phyloP scores from a whole-genome alignment of 2,888 invertebrate species.

The Formica aserva region DNA sequence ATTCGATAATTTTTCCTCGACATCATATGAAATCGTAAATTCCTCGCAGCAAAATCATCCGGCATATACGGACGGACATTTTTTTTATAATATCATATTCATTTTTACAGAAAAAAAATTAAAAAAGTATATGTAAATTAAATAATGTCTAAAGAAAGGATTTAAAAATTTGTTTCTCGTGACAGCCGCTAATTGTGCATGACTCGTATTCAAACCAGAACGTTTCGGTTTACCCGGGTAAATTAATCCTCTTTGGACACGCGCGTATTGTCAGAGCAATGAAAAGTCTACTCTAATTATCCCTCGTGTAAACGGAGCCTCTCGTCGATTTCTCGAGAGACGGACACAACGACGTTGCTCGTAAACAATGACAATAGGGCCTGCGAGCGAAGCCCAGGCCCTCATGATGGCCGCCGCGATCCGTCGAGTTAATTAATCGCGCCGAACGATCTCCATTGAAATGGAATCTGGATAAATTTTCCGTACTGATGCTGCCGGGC shows the following conservation, averaged over 20 bases:
- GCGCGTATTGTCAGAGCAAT: conserved; percentile 19
- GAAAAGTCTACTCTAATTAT: conserved; percentile 47
- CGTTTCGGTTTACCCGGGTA: conserved; percentile 40
- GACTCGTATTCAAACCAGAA: conserved; percentile 4
- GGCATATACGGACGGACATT: neutral
- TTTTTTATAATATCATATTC: neutral
- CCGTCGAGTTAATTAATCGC: conserved; percentile 71
- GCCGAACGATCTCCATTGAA: conserved; percentile 72
- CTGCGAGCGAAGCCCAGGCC: conserved; percentile 44
- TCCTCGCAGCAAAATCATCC: neutral
- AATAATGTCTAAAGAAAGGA: neutral
- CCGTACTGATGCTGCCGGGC: conserved; percentile 61
- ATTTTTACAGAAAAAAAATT: neutral
- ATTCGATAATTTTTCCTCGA: neutral
- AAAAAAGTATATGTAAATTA: neutral
- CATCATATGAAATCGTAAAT: neutral
- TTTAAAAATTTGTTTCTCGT: conserved; percentile 5
- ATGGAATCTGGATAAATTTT: conserved; percentile 73
- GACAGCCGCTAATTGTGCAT: conserved; percentile 20
- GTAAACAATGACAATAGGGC: conserved; percentile 49
- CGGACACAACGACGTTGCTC: conserved; percentile 14
- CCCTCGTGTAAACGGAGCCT: conserved; percentile 31
- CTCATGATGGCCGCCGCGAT: conserved; percentile 64
- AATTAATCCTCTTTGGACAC: conserved; percentile 25
- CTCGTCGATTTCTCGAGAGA: conserved; percentile 39